phyloP scores from a whole-genome alignment of 1,140 invertebrate species.

The Luehdorfia chinensis region DNA sequence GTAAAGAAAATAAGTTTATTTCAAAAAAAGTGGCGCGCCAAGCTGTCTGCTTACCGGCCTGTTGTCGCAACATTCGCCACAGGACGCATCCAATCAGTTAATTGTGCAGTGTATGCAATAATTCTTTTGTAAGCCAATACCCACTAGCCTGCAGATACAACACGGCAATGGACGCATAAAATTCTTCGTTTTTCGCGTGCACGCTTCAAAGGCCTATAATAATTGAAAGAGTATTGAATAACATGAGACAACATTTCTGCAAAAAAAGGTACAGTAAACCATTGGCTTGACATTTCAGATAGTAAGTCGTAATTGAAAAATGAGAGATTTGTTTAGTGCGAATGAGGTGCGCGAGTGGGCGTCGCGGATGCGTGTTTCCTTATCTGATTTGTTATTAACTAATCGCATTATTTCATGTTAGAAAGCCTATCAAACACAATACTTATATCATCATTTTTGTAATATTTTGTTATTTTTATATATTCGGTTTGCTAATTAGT shows the following conservation, averaged over 20 bases:
- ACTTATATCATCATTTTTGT: no score
- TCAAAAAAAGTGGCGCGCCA: conserved; percentile 70
- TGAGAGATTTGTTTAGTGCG: conserved; percentile 3
- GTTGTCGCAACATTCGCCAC: conserved; percentile 28
- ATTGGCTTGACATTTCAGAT: not conserved
- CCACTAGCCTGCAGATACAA: not conserved
- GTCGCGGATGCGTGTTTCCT: conserved; percentile 12
- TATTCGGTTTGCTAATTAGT: no score
- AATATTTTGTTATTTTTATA: no score
- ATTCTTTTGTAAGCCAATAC: conserved; percentile 18
- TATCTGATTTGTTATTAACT: not conserved
- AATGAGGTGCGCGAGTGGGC: conserved; percentile 4
- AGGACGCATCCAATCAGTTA: conserved; percentile 27
- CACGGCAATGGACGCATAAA: conserved; percentile 18
- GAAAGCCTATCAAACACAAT: conserved; percentile 8
- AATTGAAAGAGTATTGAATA: conserved; percentile 8
- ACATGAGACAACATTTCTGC: not conserved
- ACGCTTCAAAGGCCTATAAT: conserved; percentile 3
- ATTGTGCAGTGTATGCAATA: conserved; percentile 33
- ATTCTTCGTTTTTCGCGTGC: not conserved
- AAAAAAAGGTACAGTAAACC: not conserved
- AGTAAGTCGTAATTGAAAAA: conserved; percentile 5
- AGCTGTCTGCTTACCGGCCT: conserved; percentile 56
- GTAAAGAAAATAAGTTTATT: conserved; percentile 49
- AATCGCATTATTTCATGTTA: conserved; percentile 9